These are phyloP conservation scores for Conus ventricosus DNA, from an alignment of 1,140 invertebrate genomes.

Conservation along the genomic window DNA sequence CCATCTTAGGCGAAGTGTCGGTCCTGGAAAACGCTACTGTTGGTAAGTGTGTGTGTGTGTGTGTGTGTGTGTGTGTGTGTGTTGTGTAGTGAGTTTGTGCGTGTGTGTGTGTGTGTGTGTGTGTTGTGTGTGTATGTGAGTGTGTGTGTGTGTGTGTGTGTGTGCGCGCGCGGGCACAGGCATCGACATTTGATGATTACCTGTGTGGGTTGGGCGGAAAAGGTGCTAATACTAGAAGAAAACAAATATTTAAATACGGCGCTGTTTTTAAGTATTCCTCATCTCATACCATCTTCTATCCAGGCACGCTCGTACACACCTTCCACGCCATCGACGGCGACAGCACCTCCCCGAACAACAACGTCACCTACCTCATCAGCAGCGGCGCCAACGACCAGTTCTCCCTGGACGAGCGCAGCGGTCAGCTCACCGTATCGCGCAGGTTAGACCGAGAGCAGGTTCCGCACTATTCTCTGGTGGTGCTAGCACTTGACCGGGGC, in stretches of 20 bases:
- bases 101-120: background rate
- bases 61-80: background rate
- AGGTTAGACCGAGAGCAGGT: slow-evolving; percentile 57
- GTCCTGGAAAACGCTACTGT: background rate
- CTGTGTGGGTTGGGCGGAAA: too few species aligned
- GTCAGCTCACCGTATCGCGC: slow-evolving; percentile 52
- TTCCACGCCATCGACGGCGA: slow-evolving; percentile 59
- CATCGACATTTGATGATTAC: too few species aligned
- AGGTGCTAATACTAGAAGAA: too few species aligned
- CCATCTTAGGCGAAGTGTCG: too few species aligned
- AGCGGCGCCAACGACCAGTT: slow-evolving; percentile 63
- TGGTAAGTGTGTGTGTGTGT: background rate
- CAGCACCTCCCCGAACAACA: slow-evolving; percentile 59
- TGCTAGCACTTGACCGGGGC: slow-evolving; percentile 61
- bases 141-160: slow-evolving; percentile 8
- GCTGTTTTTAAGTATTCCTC: too few species aligned
- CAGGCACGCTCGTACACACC: slow-evolving; percentile 46
- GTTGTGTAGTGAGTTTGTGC: too few species aligned
- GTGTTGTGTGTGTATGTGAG: background rate
- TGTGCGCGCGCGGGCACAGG: too few species aligned
- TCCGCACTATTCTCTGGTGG: slow-evolving; percentile 48
- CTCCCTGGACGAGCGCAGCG: slow-evolving; percentile 56
- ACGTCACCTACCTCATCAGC: slow-evolving; percentile 62
- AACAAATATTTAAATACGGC: too few species aligned
- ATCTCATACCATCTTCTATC: background rate